Conservation (phyloP, 2,888 invertebrate genomes). For the Leptinotarsa rubiginosa region DNA sequence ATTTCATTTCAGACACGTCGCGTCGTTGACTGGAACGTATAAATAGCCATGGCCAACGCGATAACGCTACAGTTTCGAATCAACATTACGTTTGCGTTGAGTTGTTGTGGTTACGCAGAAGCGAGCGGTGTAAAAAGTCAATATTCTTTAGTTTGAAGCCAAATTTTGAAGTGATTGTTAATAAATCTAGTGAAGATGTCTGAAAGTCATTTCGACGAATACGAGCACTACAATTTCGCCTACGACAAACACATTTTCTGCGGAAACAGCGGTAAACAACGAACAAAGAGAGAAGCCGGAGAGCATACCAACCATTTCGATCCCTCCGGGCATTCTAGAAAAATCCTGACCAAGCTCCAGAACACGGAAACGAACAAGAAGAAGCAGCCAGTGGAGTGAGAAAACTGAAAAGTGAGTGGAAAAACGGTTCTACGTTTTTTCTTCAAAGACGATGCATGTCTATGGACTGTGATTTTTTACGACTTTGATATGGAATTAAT, state of each 20-base stretch:
- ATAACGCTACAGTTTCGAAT: slow-evolving; percentile 1
- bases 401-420: background rate
- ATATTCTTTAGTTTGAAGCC: slow-evolving; percentile 4
- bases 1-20: background rate
- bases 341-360: slow-evolving; percentile 86
- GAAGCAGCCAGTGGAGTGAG: slow-evolving; percentile 37
- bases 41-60: slow-evolving; percentile 11
- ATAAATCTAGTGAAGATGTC: slow-evolving; percentile 71
- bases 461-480: slow-evolving; percentile 38
- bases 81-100: background rate
- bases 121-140: background rate
- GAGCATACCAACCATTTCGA: slow-evolving; percentile 93
- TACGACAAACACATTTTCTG: slow-evolving; percentile 90
- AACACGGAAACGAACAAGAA: slow-evolving; percentile 88
- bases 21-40: background rate
- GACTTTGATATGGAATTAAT: slow-evolving; percentile 22
- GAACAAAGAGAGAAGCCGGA: slow-evolving; percentile 88
- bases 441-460: slow-evolving; percentile 33
- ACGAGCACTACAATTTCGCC: slow-evolving; percentile 95
- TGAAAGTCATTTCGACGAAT: slow-evolving; percentile 87
- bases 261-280: slow-evolving; percentile 90
- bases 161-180: slow-evolving; percentile 24
- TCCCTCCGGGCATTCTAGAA: slow-evolving; percentile 93
- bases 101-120: slow-evolving; percentile 5
- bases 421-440: slow-evolving; percentile 17